phyloP scores from a whole-genome alignment of 2,797 vertebrate genomes.

The Acipenser ruthenus region DNA sequence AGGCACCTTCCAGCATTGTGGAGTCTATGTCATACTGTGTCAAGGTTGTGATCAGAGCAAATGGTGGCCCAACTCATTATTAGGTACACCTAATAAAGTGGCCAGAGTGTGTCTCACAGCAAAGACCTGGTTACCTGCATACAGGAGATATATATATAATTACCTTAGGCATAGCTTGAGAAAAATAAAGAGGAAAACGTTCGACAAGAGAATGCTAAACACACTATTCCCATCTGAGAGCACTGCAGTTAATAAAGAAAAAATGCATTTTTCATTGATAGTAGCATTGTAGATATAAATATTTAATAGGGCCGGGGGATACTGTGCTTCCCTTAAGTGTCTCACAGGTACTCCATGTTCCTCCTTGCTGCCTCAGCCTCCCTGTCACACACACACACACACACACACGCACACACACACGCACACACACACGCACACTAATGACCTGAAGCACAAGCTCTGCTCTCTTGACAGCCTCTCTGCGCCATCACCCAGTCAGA shows the following conservation, averaged over 20 bases:
- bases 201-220: background rate
- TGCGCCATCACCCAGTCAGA: background rate
- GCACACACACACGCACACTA: background rate
- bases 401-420: background rate
- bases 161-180: too few species aligned
- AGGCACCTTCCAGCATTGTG: too few species aligned
- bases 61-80: too few species aligned
- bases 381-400: background rate
- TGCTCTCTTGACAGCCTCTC: background rate
- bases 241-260: background rate
- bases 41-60: too few species aligned
- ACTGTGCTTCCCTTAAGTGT: conserved; percentile 1
- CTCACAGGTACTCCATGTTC: conserved; percentile 3
- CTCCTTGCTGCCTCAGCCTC: conserved; percentile 6
- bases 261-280: background rate
- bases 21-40: too few species aligned
- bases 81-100: too few species aligned
- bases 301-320: conserved; percentile 14
- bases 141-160: too few species aligned
- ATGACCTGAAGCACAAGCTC: conserved; percentile 2
- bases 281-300: conserved; percentile 6
- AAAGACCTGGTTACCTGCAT: too few species aligned
- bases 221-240: background rate
- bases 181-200: background rate
- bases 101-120: too few species aligned